These are phyloP conservation scores for Serilophus lunatus DNA, from an alignment of 2,113 vertebrate genomes.

Conservation along the genomic window DNA sequence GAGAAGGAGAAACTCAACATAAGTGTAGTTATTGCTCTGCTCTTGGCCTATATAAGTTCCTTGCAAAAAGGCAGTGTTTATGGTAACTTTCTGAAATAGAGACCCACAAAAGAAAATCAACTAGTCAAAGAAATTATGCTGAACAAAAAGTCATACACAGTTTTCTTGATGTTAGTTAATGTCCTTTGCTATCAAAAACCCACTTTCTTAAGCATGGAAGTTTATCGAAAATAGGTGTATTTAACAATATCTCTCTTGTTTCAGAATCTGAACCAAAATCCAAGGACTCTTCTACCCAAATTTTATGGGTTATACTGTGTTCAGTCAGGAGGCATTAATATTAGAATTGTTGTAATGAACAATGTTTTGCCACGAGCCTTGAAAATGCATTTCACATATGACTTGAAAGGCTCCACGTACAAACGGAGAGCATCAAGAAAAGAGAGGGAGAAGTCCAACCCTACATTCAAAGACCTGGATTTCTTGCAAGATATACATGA, in stretches of 20 bases:
- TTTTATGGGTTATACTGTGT: conserved; percentile 96
- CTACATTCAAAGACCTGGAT: conserved; percentile 95
- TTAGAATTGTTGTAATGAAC: conserved; percentile 95
- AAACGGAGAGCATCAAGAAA: conserved; percentile 90
- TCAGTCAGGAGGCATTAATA: conserved; percentile 86
- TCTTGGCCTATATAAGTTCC: background rate
- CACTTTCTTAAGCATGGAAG: background rate
- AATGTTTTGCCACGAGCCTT: conserved; percentile 89
- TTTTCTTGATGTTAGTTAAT: background rate
- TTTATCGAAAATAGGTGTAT: background rate
- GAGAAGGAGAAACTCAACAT: background rate
- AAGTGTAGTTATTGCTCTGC: background rate
- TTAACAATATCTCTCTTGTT: conserved; percentile 10
- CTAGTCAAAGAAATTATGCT: background rate
- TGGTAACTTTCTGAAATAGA: background rate
- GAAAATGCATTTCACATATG: conserved; percentile 93
- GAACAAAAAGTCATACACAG: background rate
- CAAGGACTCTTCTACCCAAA: conserved; percentile 91
- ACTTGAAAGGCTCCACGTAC: conserved; percentile 93
- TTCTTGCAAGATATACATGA: conserved; percentile 96
- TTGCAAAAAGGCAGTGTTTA: background rate
- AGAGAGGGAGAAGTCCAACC: conserved; percentile 84
- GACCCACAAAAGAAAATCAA: background rate
- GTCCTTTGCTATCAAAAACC: background rate
- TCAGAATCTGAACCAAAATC: conserved; percentile 97